These are phyloP conservation scores for Vireo griseus DNA, from an alignment of 2,797 vertebrate genomes.

Conservation along the genomic window DNA sequence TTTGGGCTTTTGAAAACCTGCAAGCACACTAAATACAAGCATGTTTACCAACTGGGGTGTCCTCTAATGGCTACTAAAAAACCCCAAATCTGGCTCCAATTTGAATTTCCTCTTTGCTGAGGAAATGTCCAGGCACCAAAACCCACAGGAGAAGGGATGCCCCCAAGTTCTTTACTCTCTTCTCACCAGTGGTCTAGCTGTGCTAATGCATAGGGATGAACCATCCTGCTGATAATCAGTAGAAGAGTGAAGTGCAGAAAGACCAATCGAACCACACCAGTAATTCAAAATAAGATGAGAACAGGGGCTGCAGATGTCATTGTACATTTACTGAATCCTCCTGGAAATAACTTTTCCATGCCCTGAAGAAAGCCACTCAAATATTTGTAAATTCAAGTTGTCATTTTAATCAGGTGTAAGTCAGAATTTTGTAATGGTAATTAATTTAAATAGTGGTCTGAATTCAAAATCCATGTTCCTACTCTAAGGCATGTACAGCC, in stretches of 20 bases:
- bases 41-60: not conserved
- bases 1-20: not conserved
- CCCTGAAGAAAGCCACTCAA: not conserved
- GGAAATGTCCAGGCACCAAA: not conserved
- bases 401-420: not conserved
- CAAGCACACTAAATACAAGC: not conserved
- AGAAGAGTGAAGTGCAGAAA: not conserved
- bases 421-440: not conserved
- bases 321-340: not conserved
- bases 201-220: not conserved
- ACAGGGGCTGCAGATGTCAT: rapidly evolving
- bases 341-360: not conserved
- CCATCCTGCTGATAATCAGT: not conserved
- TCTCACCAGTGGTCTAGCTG: not conserved
- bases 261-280: not conserved
- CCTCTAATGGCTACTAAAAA: not conserved
- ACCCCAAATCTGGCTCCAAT: not conserved
- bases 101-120: not conserved
- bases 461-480: not conserved
- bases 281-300: not conserved
- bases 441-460: not conserved
- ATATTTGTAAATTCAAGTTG: not conserved
- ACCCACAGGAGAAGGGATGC: not conserved
- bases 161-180: not conserved
- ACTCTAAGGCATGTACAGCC: not conserved